Evolutionary conservation across 2,888 invertebrate genomes (phyloP), one percentile per base, ranked within the genome.

Genomic region (Pammene fasciana): DNA sequence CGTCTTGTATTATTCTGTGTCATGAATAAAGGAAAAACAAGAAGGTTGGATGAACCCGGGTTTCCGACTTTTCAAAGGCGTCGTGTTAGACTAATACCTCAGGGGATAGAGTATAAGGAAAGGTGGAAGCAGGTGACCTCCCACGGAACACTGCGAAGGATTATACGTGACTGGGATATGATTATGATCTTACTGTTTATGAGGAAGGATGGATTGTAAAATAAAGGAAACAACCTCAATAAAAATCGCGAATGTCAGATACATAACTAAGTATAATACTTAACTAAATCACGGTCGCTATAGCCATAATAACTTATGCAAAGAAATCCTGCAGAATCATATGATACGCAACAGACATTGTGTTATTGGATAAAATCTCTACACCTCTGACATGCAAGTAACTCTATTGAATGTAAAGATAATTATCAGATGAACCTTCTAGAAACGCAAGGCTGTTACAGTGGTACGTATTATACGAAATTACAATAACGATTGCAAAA

Each of bases 161-260:
- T 65, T 73, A 68, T 72, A 77, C 78, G 78, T 78, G 79, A 71
- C 75, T 68, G 67, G 77, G 74, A 76, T 76, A 75, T 34, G 57
- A 65, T 55, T 48, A 48, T 18, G 8, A 61, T 71, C 46, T 64
- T 65, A 59, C 41, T 68, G 57, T 57, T 65, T 64, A 14, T 64
- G 36, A 38, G 52, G 54, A 52, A 68, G 45, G 36, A 57, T 57
- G 34, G 34, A 48, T 50, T 38, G 52, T 46, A 52, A 52, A 68
- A 57, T 57, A 0, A 26, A 64, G 68, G 68, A 68, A 68, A 68
- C 16, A 36, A 54, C 64, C 64, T 59, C 43, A 68, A 59, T 13
- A 48, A 18, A 18, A 45, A 45, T 45, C 16, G n/a, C n/a, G n/a
- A n/a, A n/a, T n/a, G n/a, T n/a, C n/a, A n/a, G n/a, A n/a, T n/a